A percentile compares a stretch with the other conserved stretches of the same genome.
Conservation (phyloP, 2,888 invertebrate genomes). For the Perdita meconis region DNA sequence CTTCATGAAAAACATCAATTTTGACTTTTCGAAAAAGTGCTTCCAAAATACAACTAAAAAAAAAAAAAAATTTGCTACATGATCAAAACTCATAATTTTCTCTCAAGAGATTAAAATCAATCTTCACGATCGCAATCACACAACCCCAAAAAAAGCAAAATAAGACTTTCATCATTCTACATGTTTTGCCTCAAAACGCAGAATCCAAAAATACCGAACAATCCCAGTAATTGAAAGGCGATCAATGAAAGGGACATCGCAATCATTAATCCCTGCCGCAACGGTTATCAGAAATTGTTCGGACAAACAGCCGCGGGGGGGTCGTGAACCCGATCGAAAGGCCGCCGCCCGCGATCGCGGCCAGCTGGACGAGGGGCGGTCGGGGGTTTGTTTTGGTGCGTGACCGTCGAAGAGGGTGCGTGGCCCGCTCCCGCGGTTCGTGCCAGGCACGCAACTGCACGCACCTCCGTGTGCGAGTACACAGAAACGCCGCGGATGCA, state of each 20-base stretch:
- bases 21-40: too few relatives aligned
- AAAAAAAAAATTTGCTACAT: too few relatives aligned
- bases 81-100: too few relatives aligned
- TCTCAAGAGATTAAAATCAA: too few relatives aligned
- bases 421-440: constrained; percentile 55
- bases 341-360: constrained; percentile 18
- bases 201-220: too few relatives aligned
- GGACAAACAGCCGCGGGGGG: constrained; percentile 11
- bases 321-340: constrained; percentile 27
- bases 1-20: too few relatives aligned
- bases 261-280: constrained; percentile 19
- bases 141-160: too few relatives aligned
- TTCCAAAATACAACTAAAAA: too few relatives aligned
- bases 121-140: too few relatives aligned
- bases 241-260: neutral
- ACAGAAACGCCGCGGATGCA: constrained; percentile 38
- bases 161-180: too few relatives aligned
- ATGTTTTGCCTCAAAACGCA: too few relatives aligned
- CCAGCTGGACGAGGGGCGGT: constrained; percentile 14
- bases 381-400: constrained; percentile 74
- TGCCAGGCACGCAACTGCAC: constrained; percentile 71
- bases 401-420: constrained; percentile 63
- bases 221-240: too few relatives aligned
- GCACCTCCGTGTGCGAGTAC: constrained; percentile 33
- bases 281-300: constrained; percentile 8